Conservation (phyloP, 2,797 vertebrate species). For the Passerculus sandwichensis region DNA sequence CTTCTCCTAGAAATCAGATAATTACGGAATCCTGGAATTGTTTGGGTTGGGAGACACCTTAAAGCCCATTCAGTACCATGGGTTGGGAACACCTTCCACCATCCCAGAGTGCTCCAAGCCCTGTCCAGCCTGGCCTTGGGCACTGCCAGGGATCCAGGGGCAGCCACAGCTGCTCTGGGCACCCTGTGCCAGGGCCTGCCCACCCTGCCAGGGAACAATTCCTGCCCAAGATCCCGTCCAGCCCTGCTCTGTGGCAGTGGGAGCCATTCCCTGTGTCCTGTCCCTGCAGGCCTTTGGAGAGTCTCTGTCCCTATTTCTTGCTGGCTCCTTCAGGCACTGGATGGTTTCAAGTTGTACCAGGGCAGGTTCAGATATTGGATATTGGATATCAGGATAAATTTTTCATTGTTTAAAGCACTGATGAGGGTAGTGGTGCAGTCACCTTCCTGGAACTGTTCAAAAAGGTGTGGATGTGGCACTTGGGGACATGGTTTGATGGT, state of each 20-base stretch:
- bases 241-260: background rate
- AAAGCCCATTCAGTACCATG: rapidly evolving
- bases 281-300: background rate
- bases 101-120: background rate
- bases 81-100: background rate
- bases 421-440: background rate
- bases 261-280: background rate
- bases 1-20: background rate
- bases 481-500: background rate
- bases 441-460: background rate
- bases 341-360: background rate
- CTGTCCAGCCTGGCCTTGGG: too few relatives aligned
- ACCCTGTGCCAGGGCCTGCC: too few relatives aligned
- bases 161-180: too few relatives aligned
- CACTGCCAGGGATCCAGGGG: too few relatives aligned
- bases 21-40: background rate
- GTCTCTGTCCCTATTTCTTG: background rate
- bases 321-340: background rate
- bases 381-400: background rate
- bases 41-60: background rate
- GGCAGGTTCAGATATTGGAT: background rate
- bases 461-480: background rate
- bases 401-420: background rate
- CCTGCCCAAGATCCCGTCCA: background rate
- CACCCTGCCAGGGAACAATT: too few relatives aligned